Evolutionary conservation across 2,888 invertebrate species (phyloP), one percentile per base, ranked within the genome.

Genomic region (Nemotelus pantherinus): DNA sequence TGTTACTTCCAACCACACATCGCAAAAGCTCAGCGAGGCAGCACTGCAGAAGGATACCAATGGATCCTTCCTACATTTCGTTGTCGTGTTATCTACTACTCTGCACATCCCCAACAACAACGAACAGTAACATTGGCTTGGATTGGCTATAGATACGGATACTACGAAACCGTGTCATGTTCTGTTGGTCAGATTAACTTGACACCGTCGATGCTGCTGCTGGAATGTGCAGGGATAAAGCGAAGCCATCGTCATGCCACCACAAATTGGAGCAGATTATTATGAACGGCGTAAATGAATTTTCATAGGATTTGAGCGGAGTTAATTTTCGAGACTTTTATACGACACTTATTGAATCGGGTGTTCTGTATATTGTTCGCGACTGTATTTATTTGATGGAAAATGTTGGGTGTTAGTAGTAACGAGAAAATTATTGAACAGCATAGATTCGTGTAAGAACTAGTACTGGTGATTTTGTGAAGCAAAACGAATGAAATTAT

Each of bases 231-330:
- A 70, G n/a, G 70, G 53, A 43, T 55, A 70, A 45, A 41, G 70
- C 55, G 70, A 48, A 70, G 43, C 55, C 45, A 47, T 41, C 41
- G 4, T 6, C 47, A 7, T 60, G 55, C 55, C n/a, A 43, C 55
- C 55, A 10, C 55, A 70, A 70, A 70, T 70, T 70, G 70, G 55
- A 70, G 47, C 53, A 55, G 70, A 70, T 70, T 70, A 70, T 70
- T 70, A 70, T 70, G 53, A 70, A 55, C 70, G 53, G 70, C 70
- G 55, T 70, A 55, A 70, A 70, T 70, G 70, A 70, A 70, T 70
- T 70, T 55, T 70, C 70, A 70, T 55, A 70, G 70, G 70, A 70
- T 70, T 70, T 70, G 9, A 9, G 25, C n/a, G n/a, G 70, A 70
- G 70, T 70, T 70, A 70, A 70, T 70, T 70, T 70, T 70, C 25